Percentiles rank a stretch among this genome's conserved stretches.
Evolutionary conservation across 2,113 vertebrate genomes (phyloP).

Genomic region (Sinocyclocheilus anophthalmus): DNA sequence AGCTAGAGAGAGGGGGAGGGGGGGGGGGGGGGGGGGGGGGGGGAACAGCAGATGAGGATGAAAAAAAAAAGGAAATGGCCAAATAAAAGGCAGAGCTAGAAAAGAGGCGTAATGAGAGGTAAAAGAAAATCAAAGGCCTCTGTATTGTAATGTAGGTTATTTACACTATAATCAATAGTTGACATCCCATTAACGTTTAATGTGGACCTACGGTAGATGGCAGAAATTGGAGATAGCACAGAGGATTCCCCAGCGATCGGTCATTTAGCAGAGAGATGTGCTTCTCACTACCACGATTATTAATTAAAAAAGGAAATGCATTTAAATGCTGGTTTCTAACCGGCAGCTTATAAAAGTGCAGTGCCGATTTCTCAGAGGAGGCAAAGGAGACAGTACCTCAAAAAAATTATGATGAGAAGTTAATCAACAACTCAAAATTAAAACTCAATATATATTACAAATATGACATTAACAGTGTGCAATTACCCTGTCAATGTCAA

Average conservation of each 20-base stretch:
- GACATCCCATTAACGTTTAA: constrained; percentile 78
- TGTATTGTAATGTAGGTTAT: constrained; percentile 76
- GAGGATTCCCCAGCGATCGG: constrained; percentile 71
- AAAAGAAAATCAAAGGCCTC: constrained; percentile 75
- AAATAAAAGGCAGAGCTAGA: constrained; percentile 37
- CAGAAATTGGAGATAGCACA: constrained; percentile 77
- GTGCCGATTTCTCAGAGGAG: background rate
- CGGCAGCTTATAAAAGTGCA: background rate
- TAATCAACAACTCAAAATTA: background rate
- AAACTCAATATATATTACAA: background rate
- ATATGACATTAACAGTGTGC: background rate
- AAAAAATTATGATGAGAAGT: background rate
- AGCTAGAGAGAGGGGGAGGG: background rate
- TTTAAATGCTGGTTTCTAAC: constrained; percentile 11
- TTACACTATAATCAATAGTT: constrained; percentile 78
- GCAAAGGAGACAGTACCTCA: background rate
- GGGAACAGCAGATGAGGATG: constrained; percentile 7
- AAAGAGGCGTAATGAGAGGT: constrained; percentile 68
- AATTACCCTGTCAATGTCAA: background rate
- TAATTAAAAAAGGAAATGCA: constrained; percentile 42
- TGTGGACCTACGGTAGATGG: constrained; percentile 73
- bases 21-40: no score
- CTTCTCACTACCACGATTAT: constrained; percentile 40
- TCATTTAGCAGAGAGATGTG: constrained; percentile 62
- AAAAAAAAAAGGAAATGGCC: constrained; percentile 35